Evolutionary conservation across 2,797 vertebrate species (phyloP).

Genomic region (Halcyon badia): DNA sequence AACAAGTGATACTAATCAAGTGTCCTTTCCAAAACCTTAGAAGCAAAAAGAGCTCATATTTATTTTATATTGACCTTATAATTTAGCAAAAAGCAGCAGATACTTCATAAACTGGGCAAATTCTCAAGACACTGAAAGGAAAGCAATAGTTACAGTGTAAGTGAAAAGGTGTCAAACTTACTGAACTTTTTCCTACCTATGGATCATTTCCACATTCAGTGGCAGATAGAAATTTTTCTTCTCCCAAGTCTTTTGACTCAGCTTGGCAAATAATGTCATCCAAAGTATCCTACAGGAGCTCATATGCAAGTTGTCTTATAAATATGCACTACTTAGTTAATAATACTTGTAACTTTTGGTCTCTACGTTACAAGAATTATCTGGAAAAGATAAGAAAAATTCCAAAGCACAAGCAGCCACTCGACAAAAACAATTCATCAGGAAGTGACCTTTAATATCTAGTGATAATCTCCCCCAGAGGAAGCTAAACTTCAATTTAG

Average conservation of each 20-base stretch:
- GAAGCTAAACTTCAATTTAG: neutral
- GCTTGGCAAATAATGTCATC: neutral
- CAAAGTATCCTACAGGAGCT: neutral
- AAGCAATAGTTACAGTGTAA: neutral
- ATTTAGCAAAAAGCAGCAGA: neutral
- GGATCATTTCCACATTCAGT: neutral
- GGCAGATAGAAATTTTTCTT: neutral
- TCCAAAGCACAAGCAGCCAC: neutral
- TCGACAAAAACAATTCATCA: neutral
- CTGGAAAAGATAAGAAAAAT: neutral
- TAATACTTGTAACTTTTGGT: neutral
- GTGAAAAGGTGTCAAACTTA: neutral
- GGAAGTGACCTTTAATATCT: conserved; percentile 23
- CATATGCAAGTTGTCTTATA: neutral
- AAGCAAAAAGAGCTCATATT: neutral
- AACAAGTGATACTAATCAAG: neutral
- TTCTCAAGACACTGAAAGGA: neutral
- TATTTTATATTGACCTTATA: neutral
- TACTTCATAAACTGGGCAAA: neutral
- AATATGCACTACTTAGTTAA: neutral
- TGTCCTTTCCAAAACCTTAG: neutral
- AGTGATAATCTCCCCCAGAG: neutral
- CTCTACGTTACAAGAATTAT: neutral
- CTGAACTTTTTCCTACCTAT: neutral
- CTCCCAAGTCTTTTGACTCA: neutral